A percentile compares a stretch with the other conserved stretches of the same genome.
phyloP scores from a whole-genome alignment of 2,888 invertebrate species.

The Congeria kusceri region DNA sequence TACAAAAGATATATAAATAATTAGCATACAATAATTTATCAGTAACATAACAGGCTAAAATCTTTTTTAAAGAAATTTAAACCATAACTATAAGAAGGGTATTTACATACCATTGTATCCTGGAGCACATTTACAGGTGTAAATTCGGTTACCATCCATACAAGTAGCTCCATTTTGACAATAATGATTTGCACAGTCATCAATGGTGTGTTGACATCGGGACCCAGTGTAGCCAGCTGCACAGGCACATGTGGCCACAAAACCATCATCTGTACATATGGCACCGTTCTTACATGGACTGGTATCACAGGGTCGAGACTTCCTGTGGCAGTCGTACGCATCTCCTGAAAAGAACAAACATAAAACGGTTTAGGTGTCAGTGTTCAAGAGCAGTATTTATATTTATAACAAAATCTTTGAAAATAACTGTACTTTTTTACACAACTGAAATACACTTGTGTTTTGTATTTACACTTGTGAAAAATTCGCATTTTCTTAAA shows the following conservation, averaged over 20 bases:
- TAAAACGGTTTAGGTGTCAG: not conserved
- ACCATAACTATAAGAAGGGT: too few relatives aligned
- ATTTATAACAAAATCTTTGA: too few relatives aligned
- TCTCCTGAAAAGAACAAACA: not conserved
- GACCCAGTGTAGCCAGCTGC: slow-evolving; percentile 60
- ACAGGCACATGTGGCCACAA: slow-evolving; percentile 56
- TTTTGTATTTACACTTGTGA: too few relatives aligned
- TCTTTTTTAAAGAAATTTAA: too few relatives aligned
- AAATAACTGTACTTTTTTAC: too few relatives aligned
- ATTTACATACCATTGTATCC: slow-evolving; percentile 61
- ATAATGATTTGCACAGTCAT: slow-evolving; percentile 94
- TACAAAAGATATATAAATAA: too few relatives aligned
- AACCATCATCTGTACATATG: slow-evolving; percentile 1
- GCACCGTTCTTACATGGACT: slow-evolving; percentile 27
- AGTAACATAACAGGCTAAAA: too few relatives aligned
- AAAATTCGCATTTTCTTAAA: too few relatives aligned
- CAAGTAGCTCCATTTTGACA: slow-evolving; percentile 92
- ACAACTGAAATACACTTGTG: too few relatives aligned
- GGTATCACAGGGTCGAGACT: slow-evolving; percentile 19
- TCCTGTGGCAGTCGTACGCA: slow-evolving; percentile 23
- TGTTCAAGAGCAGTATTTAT: too few relatives aligned
- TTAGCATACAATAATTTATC: too few relatives aligned
- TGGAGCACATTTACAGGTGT: slow-evolving; percentile 79
- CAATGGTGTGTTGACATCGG: slow-evolving; percentile 72
- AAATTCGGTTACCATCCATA: slow-evolving; percentile 93